Percentiles rank a stretch among this genome's conserved stretches.
phyloP scores from a whole-genome alignment of 2,888 invertebrate species.

The Ochropleura leucogaster region DNA sequence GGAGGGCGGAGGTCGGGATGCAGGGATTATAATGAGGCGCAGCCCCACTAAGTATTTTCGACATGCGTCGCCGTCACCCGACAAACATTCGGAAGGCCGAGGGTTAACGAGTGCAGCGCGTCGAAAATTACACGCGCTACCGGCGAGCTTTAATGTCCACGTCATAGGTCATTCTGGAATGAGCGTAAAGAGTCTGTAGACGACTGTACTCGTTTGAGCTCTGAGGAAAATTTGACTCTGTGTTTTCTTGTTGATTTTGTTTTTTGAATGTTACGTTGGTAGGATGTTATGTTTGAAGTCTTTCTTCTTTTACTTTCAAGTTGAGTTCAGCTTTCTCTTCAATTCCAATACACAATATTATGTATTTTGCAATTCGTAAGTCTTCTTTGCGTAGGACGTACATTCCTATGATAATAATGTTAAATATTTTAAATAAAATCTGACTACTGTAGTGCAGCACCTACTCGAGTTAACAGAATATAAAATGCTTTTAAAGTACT shows the following conservation, averaged over 20 bases:
- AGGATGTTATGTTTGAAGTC: neutral
- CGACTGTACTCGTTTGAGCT: constrained; percentile 12
- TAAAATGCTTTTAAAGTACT: constrained; percentile 19
- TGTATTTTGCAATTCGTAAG: neutral
- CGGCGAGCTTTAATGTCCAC: constrained; percentile 75
- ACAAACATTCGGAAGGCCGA: constrained; percentile 83
- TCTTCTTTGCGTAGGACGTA: too few relatives aligned
- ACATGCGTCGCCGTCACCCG: constrained; percentile 90
- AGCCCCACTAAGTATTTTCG: constrained; percentile 90
- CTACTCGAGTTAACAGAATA: too few relatives aligned
- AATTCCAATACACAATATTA: neutral
- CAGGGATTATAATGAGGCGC: constrained; percentile 89
- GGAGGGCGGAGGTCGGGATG: constrained; percentile 78
- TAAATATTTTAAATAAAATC: constrained; percentile 3
- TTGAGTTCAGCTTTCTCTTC: neutral
- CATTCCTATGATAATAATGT: neutral
- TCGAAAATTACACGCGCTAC: constrained; percentile 82
- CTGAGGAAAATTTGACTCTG: constrained; percentile 18
- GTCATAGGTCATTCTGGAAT: constrained; percentile 67
- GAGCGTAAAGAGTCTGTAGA: constrained; percentile 49
- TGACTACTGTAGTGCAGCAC: too few relatives aligned
- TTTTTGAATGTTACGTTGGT: neutral
- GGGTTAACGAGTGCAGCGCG: constrained; percentile 82
- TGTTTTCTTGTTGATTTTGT: constrained; percentile 11
- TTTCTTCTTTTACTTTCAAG: neutral